Evolutionary conservation across 2,888 invertebrate species (phyloP).

Genomic region (Tipula vernalis): DNA sequence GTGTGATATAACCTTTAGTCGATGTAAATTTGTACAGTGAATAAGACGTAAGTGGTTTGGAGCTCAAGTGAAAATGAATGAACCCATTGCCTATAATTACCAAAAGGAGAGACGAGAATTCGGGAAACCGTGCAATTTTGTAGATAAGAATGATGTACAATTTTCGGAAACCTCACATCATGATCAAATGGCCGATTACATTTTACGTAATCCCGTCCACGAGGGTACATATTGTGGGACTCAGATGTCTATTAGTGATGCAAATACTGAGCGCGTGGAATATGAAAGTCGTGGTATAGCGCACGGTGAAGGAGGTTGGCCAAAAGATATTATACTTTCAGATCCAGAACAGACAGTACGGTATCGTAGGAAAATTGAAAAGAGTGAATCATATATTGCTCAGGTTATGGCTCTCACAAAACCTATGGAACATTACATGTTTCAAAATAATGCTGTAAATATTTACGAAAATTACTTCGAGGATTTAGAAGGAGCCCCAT

Average conservation of each 20-base stretch:
- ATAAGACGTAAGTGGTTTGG: not conserved
- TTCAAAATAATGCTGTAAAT: conserved; percentile 69
- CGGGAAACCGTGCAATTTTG: conserved; percentile 59
- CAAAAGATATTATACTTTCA: conserved; percentile 52
- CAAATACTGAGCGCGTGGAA: conserved; percentile 29
- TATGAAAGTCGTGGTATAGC: conserved; percentile 42
- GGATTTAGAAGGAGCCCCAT: conserved; percentile 38
- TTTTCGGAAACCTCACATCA: conserved; percentile 49
- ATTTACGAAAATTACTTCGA: conserved; percentile 66
- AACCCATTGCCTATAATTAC: conserved; percentile 38
- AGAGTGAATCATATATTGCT: conserved; percentile 61
- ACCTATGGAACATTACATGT: conserved; percentile 49
- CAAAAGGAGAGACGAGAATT: conserved; percentile 51
- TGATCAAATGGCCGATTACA: conserved; percentile 37
- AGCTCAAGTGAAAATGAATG: not conserved
- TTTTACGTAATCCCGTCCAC: conserved; percentile 47
- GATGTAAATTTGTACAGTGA: not conserved
- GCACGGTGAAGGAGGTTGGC: conserved; percentile 77
- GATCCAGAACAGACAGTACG: conserved; percentile 59
- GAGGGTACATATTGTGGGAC: conserved; percentile 46
- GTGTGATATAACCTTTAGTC: not conserved
- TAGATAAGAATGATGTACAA: conserved; percentile 48
- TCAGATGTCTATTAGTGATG: conserved; percentile 24
- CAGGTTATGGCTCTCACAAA: conserved; percentile 45
- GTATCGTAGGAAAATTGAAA: conserved; percentile 64